Conservation (phyloP, 1,140 invertebrate genomes). For the Helicoverpa armigera region DNA sequence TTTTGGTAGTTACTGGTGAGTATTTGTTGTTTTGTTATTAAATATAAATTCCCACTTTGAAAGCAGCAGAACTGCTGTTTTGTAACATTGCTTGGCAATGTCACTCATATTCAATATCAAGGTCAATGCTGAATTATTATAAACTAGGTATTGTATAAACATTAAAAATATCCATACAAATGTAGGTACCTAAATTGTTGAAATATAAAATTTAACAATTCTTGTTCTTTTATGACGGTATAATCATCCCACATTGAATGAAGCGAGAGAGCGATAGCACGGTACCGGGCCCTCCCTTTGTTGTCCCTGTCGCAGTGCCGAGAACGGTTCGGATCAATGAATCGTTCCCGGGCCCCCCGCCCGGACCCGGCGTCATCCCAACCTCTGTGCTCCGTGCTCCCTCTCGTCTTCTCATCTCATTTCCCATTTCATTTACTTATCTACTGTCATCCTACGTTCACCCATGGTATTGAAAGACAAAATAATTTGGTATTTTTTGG, state of each 20-base stretch:
- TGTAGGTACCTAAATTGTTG: too few relatives aligned
- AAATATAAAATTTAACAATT: neutral
- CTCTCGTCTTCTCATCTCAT: constrained; percentile 47
- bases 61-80: too few relatives aligned
- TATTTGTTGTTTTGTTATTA: neutral
- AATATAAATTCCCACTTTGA: too few relatives aligned
- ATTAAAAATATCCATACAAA: too few relatives aligned
- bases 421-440: constrained; percentile 39
- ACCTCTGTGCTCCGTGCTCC: constrained; percentile 42
- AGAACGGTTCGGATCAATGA: constrained; percentile 86
- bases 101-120: constrained; percentile 20
- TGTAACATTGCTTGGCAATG: neutral
- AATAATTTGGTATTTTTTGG: constrained; percentile 15
- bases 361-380: constrained; percentile 70
- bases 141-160: too few relatives aligned
- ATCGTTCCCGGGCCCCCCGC: constrained; percentile 78
- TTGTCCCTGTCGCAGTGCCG: constrained; percentile 77
- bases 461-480: constrained; percentile 11
- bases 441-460: constrained; percentile 31
- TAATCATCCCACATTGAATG: constrained; percentile 32
- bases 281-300: constrained; percentile 58
- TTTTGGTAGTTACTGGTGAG: neutral
- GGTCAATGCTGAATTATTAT: constrained; percentile 11
- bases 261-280: constrained; percentile 62
- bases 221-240: neutral